These are phyloP conservation scores for Myodes glareolus DNA, from an alignment of 2,113 vertebrate genomes.

Conservation along the genomic window DNA sequence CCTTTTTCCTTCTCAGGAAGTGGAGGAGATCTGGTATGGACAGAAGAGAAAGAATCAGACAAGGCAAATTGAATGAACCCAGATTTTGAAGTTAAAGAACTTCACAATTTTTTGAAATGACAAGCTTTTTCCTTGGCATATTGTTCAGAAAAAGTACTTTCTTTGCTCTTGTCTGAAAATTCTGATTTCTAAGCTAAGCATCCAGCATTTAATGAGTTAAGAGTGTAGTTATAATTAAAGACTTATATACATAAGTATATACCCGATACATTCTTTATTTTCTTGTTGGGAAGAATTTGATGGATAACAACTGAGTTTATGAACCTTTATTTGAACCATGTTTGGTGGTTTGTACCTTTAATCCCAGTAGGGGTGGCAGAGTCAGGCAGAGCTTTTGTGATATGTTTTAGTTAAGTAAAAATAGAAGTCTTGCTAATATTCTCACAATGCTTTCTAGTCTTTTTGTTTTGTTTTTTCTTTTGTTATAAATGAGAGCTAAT, in stretches of 20 bases:
- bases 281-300: neutral
- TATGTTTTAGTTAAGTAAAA: slow-evolving; percentile 17
- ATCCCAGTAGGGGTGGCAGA: neutral
- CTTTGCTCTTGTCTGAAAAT: slow-evolving; percentile 54
- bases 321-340: neutral
- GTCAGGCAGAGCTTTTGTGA: neutral
- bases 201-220: slow-evolving; percentile 43
- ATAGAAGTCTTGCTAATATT: neutral
- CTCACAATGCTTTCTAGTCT: neutral
- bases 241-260: neutral
- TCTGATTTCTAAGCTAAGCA: slow-evolving; percentile 1
- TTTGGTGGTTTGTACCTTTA: neutral
- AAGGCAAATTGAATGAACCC: neutral
- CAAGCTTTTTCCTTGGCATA: neutral
- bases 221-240: slow-evolving; percentile 15
- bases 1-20: neutral
- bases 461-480: neutral
- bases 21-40: neutral
- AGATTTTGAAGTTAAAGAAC: neutral
- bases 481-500: neutral
- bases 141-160: slow-evolving; percentile 29
- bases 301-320: neutral
- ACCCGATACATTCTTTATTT: neutral
- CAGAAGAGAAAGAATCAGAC: neutral
- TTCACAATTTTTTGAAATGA: slow-evolving; percentile 49